These are phyloP conservation scores for Gymnarchus niloticus DNA, from an alignment of 2,113 vertebrate genomes.

Conservation along the genomic window DNA sequence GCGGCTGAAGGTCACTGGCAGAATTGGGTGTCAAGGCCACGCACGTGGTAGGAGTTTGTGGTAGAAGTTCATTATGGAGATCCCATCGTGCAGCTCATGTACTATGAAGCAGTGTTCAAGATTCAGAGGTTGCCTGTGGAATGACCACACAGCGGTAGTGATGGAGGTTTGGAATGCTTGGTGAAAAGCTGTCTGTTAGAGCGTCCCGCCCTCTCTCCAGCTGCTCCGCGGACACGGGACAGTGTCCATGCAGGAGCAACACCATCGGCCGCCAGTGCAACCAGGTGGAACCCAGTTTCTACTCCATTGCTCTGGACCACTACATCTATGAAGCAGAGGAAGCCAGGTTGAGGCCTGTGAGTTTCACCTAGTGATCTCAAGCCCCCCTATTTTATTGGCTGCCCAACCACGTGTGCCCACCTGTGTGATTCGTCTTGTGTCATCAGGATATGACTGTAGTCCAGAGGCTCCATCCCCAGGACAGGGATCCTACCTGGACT, in stretches of 20 bases:
- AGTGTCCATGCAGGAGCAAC: constrained; percentile 81
- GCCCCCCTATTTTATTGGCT: neutral
- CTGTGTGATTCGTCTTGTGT: neutral
- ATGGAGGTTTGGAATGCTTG: neutral
- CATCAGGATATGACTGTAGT: constrained; percentile 75
- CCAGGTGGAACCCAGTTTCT: constrained; percentile 89
- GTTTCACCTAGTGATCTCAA: constrained; percentile 41
- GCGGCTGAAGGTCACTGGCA: neutral
- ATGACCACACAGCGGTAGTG: neutral
- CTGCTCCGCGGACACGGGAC: constrained; percentile 80
- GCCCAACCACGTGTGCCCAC: neutral
- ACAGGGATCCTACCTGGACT: constrained; percentile 88
- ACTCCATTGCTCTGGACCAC: constrained; percentile 88
- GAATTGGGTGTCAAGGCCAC: too few relatives aligned
- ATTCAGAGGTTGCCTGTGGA: neutral
- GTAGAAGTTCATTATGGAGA: neutral
- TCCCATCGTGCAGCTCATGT: neutral
- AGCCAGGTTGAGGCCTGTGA: constrained; percentile 81
- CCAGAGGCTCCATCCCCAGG: constrained; percentile 72
- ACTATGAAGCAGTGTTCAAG: too few relatives aligned
- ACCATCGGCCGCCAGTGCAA: constrained; percentile 87
- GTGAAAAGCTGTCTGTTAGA: neutral
- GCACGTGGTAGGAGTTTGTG: neutral
- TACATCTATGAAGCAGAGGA: constrained; percentile 93
- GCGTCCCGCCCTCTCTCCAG: constrained; percentile 53